A percentile compares a stretch with the other conserved stretches of the same genome.
phyloP scores from a whole-genome alignment of 1,140 invertebrate species.

The Ctenoplectra terminalis region DNA sequence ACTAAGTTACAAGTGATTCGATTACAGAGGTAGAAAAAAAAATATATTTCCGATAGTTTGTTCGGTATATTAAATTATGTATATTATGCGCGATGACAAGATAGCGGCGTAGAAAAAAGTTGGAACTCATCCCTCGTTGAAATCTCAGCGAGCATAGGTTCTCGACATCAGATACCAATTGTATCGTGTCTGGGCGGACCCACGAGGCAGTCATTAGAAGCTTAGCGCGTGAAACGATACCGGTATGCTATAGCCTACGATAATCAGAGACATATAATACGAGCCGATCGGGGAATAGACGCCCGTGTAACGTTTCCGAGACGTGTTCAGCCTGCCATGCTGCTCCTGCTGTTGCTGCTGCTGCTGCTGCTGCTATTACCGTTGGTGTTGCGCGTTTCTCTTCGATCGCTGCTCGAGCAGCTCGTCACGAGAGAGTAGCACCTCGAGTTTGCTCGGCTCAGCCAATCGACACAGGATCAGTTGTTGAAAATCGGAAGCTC shows the following conservation, averaged over 20 bases:
- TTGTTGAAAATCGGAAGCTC: no score
- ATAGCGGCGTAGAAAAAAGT: background rate
- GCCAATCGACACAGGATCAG: no score
- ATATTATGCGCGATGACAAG: background rate
- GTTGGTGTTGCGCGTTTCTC: no score
- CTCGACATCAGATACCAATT: conserved; percentile 60
- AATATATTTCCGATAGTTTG: no score
- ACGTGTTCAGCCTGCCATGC: conserved; percentile 17
- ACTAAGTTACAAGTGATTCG: no score
- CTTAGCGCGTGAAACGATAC: conserved; percentile 54
- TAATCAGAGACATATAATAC: conserved; percentile 58
- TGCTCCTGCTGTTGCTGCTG: no score
- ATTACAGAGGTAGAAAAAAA: no score
- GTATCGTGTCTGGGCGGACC: conserved; percentile 58
- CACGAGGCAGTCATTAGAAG: conserved; percentile 62
- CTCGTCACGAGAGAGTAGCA: background rate
- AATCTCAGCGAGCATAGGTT: background rate
- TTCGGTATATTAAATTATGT: no score
- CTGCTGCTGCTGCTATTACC: no score
- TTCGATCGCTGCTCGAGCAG: background rate
- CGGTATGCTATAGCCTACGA: conserved; percentile 49
- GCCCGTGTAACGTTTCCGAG: conserved; percentile 48
- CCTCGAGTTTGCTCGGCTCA: background rate
- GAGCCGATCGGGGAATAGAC: conserved; percentile 40
- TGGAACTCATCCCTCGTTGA: background rate